A percentile compares a stretch with the other conserved stretches of the same genome.
phyloP scores from a whole-genome alignment of 2,888 invertebrate genomes.

The Drosophila atripex region DNA sequence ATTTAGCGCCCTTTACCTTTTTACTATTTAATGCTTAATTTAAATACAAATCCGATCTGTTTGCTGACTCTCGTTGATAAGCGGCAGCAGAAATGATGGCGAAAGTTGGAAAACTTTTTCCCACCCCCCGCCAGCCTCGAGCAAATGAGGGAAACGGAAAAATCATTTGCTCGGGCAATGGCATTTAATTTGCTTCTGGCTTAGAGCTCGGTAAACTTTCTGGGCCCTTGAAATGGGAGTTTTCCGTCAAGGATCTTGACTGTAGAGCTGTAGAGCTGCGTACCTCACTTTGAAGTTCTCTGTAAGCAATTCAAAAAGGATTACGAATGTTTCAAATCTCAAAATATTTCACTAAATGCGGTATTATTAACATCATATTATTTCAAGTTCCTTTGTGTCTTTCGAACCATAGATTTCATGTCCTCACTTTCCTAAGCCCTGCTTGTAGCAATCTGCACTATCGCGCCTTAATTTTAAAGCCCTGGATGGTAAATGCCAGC shows the following conservation, averaged over 20 bases:
- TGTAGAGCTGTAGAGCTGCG: slow-evolving; percentile 19
- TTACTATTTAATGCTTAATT: slow-evolving; percentile 65
- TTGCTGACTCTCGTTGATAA: slow-evolving; percentile 73
- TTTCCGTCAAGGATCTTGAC: slow-evolving; percentile 17
- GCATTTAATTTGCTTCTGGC: slow-evolving; percentile 47
- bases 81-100: slow-evolving; percentile 60
- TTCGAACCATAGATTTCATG: slow-evolving; percentile 30
- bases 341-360: background rate
- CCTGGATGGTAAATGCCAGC: slow-evolving; percentile 55
- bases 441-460: slow-evolving; percentile 52
- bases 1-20: slow-evolving; percentile 42
- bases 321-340: background rate
- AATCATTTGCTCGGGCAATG: slow-evolving; percentile 37
- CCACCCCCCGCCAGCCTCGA: background rate
- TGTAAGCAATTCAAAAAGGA: slow-evolving; percentile 14
- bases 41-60: slow-evolving; percentile 73
- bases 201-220: slow-evolving; percentile 38
- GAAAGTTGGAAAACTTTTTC: slow-evolving; percentile 55
- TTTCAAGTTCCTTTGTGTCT: background rate
- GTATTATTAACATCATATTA: background rate
- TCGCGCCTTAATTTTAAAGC: slow-evolving; percentile 65
- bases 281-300: slow-evolving; percentile 16
- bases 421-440: slow-evolving; percentile 31
- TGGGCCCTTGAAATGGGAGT: slow-evolving; percentile 33
- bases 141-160: slow-evolving; percentile 7